Evolutionary conservation across 2,113 vertebrate genomes (phyloP), one percentile per base, ranked within the genome.

Genomic region (Paradoxurus hermaphroditus): DNA sequence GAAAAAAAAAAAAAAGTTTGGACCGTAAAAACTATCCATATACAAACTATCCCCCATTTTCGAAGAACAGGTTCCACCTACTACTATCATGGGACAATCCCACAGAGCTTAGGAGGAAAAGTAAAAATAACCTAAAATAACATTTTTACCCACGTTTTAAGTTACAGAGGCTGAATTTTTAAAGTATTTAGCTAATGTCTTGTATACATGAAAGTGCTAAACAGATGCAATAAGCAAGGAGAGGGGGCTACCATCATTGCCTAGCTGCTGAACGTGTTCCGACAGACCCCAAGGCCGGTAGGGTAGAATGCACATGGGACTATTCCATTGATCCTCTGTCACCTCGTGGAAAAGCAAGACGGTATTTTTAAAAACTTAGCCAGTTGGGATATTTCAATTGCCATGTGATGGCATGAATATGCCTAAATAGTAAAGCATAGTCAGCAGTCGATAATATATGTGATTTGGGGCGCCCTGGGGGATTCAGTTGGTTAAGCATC

Each of bases 61-160:
- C 63, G 92, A 94, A 96, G 75, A 92, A 87, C 3, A 89, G 39
- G 14, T 44, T 53, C 4, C 62, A 41, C 25, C 39, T 86, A 79
- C 18, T 72, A 59, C 15, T 16, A 85, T 51, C 25, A 59, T 3
- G 23, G 41, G 23, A 34, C 91, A 93, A 56, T 27, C 59, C 34
- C 39, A 67, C 1, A 78, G 46, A 82, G 78, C 21, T 77, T 81
- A 84, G 68, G 65, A 65, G n/a, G 6, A 78, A 34, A 95, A 95
- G 65, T 82, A 39, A 97, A 95, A 87, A 91, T 68, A 93, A 75
- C 12, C 44, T 67, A 93, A 91, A 95, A 75, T 51, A 70, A 93
- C 16, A 70, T 39, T 63, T 94, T 94, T 65, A 70, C 8, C 27
- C 21, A 12, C 12, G 25, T 78, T 77, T 90, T 77, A 94, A 83